phyloP scores from a whole-genome alignment of 2,888 invertebrate species.

The Diabrotica balteata region DNA sequence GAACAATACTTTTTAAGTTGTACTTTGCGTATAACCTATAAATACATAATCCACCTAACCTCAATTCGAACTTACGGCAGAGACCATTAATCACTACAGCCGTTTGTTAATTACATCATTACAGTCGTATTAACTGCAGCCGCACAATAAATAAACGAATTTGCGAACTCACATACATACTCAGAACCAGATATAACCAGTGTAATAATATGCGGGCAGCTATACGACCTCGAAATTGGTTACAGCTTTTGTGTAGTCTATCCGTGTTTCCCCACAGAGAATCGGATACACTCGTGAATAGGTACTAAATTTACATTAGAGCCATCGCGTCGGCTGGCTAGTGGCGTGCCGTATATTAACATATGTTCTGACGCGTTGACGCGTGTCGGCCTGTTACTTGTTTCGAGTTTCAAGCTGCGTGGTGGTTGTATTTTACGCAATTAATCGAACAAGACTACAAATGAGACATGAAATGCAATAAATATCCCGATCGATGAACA shows the following conservation, averaged over 20 bases:
- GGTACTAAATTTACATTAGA: background rate
- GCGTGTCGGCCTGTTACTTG: no score
- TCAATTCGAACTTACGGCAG: no score
- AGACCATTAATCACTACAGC: conserved; percentile 8
- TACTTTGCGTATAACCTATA: no score
- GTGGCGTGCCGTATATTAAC: background rate
- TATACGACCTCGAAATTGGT: conserved; percentile 31
- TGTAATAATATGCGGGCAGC: conserved; percentile 42
- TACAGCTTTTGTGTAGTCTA: conserved; percentile 31
- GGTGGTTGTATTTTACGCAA: no score
- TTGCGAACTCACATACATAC: conserved; percentile 48
- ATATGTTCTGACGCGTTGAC: no score
- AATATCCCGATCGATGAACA: background rate
- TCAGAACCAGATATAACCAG: conserved; percentile 32
- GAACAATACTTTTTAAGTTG: no score
- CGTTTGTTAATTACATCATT: conserved; percentile 17
- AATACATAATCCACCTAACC: no score
- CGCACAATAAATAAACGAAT: conserved; percentile 51
- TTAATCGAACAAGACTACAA: no score
- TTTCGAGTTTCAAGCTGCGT: no score
- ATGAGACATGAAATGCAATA: background rate
- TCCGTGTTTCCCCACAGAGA: conserved; percentile 13
- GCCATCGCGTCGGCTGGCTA: background rate
- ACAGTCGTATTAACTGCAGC: conserved; percentile 22
- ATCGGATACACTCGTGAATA: background rate